These are phyloP conservation scores for Hemaris fuciformis DNA, from an alignment of 2,888 invertebrate genomes.

Conservation along the genomic window DNA sequence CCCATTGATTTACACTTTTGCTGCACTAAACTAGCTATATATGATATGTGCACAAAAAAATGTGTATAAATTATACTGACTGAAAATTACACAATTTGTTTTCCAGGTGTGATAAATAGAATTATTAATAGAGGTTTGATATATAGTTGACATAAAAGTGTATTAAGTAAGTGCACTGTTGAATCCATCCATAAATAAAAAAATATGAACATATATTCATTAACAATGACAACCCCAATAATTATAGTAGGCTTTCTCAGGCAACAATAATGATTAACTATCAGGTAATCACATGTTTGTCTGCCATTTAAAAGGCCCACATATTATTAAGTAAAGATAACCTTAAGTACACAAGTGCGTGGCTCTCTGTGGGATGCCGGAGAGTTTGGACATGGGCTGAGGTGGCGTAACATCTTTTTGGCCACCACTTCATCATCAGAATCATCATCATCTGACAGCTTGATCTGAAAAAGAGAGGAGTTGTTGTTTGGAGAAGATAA, in stretches of 20 bases:
- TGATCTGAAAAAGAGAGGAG: conserved; percentile 46
- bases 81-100: too few relatives aligned
- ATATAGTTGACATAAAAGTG: too few relatives aligned
- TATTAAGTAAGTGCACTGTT: too few relatives aligned
- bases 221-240: too few relatives aligned
- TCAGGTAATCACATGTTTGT: background rate
- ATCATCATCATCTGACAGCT: conserved; percentile 73
- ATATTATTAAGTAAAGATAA: conserved; percentile 22
- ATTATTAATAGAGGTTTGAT: too few relatives aligned
- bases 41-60: too few relatives aligned
- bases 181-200: too few relatives aligned
- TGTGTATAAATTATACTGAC: too few relatives aligned
- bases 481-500: background rate
- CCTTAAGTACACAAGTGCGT: conserved; percentile 89
- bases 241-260: background rate
- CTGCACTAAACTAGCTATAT: too few relatives aligned
- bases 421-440: conserved; percentile 66
- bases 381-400: conserved; percentile 70
- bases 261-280: background rate
- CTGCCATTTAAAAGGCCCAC: background rate
- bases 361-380: conserved; percentile 87
- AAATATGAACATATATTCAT: too few relatives aligned
- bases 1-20: too few relatives aligned
- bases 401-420: conserved; percentile 62
- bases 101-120: too few relatives aligned